Percentiles rank a stretch among this genome's conserved stretches.
These are phyloP conservation scores for Dromiciops gliroides DNA, from an alignment of 2,113 vertebrate genomes.

Conservation along the genomic window DNA sequence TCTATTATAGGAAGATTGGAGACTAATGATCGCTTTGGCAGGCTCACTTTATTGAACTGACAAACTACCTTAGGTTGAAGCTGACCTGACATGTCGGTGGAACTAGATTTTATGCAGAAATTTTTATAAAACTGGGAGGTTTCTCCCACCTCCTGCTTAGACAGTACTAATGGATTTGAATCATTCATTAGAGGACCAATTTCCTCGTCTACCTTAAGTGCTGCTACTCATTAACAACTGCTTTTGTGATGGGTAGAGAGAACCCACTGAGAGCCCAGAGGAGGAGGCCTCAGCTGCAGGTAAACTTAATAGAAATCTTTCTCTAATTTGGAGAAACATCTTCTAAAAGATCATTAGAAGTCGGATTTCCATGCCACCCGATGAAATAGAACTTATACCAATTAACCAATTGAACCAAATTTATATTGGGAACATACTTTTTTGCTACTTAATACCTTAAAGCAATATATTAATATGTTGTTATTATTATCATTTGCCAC, in stretches of 20 bases:
- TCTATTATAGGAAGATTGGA: neutral
- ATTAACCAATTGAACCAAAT: neutral
- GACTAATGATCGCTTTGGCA: neutral
- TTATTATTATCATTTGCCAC: neutral
- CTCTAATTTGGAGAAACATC: neutral
- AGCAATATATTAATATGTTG: neutral
- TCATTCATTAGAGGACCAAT: neutral
- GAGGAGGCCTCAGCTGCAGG: neutral
- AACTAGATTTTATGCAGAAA: neutral
- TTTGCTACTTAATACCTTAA: neutral
- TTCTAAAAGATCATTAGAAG: neutral
- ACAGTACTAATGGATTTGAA: neutral
- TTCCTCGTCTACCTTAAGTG: neutral
- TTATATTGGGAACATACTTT: neutral
- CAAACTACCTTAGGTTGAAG: neutral
- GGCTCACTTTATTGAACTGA: neutral
- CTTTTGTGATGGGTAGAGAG: neutral
- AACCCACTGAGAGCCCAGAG: neutral
- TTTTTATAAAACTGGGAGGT: neutral
- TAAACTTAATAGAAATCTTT: neutral
- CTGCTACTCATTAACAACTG: neutral
- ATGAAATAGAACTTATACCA: neutral
- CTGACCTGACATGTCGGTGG: neutral
- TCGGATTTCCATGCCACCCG: neutral
- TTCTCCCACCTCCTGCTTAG: neutral